Conservation (phyloP, 1,140 invertebrate genomes). For the Cheumatopsyche charites region DNA sequence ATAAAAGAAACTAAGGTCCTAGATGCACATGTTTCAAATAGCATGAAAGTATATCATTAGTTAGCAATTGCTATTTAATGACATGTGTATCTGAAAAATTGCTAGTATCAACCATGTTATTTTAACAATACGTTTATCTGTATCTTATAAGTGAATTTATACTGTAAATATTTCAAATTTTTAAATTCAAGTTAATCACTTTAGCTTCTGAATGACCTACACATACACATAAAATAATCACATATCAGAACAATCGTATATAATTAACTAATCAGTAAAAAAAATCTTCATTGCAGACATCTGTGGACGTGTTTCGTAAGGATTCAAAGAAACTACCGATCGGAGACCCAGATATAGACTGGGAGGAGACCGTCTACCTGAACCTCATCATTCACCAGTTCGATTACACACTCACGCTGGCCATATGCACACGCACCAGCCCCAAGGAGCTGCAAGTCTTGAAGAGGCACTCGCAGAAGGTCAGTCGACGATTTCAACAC, state of each 20-base stretch:
- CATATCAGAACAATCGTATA: slow-evolving; percentile 13
- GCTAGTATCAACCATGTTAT: no score
- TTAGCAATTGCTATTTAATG: no score
- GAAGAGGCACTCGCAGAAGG: slow-evolving; percentile 88
- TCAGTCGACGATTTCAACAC: slow-evolving; percentile 51
- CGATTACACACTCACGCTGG: slow-evolving; percentile 95
- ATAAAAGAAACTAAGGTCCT: no score
- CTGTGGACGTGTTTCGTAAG: slow-evolving; percentile 94
- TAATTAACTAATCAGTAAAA: slow-evolving; percentile 15
- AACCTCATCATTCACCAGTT: slow-evolving; percentile 99
- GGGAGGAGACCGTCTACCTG: slow-evolving; percentile 99
- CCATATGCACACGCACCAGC: slow-evolving; percentile 96
- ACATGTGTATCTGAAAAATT: no score
- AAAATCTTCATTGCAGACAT: slow-evolving; percentile 68
- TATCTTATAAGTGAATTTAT: no score
- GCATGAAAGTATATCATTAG: no score
- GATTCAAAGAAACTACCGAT: slow-evolving; percentile 95
- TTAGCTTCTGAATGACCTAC: background rate
- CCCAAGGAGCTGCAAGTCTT: slow-evolving; percentile 95
- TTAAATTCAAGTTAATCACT: no score
- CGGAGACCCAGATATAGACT: slow-evolving; percentile 94
- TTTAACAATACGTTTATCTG: no score
- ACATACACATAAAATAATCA: slow-evolving; percentile 18
- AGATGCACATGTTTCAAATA: no score
- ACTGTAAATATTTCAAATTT: no score